A percentile compares a stretch with the other conserved stretches of the same genome.
Evolutionary conservation across 1,140 invertebrate species (phyloP).

Genomic region (Conus ventricosus): DNA sequence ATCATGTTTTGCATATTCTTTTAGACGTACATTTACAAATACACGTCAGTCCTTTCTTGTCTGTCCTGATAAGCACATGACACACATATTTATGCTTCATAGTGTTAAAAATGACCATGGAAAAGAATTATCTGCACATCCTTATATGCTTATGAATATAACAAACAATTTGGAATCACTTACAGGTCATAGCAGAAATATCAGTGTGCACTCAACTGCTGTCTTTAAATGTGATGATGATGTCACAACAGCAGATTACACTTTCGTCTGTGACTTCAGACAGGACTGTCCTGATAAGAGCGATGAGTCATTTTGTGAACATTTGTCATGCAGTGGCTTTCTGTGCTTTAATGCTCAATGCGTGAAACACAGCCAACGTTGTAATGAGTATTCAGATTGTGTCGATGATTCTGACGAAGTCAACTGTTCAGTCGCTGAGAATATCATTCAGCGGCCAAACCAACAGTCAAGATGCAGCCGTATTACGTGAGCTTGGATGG

Average conservation of each 20-base stretch:
- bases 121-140: too few species aligned
- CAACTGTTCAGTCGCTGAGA: neutral
- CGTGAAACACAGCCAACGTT: neutral
- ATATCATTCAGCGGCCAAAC: neutral
- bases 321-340: neutral
- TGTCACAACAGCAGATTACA: neutral
- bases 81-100: neutral
- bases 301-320: conserved; percentile 19
- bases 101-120: too few species aligned
- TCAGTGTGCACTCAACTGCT: too few species aligned
- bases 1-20: neutral
- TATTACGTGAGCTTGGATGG: neutral
- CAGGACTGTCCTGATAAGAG: neutral
- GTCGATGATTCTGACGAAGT: conserved; percentile 6
- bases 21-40: neutral
- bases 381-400: neutral
- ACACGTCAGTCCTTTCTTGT: neutral
- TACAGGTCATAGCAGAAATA: too few species aligned
- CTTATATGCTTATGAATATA: too few species aligned
- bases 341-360: conserved; percentile 16
- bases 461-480: neutral
- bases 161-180: too few species aligned
- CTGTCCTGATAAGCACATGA: neutral
- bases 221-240: neutral
- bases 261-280: conserved; percentile 26